phyloP scores from a whole-genome alignment of 1,140 invertebrate genomes.

The Holotrichia oblita region DNA sequence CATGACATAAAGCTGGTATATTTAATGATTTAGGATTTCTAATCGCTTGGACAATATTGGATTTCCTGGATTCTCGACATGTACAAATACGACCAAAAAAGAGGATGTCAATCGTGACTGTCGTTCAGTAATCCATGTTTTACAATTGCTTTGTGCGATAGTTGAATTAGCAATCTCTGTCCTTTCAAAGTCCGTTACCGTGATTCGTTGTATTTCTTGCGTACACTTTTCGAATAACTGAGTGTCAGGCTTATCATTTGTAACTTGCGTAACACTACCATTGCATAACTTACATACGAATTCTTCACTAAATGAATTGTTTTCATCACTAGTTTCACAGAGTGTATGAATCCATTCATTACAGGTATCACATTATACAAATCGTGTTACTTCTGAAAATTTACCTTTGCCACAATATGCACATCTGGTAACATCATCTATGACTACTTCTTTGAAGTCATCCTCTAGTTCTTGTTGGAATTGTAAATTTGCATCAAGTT shows the following conservation, averaged over 20 bases:
- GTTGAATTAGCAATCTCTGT: neutral
- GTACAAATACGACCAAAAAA: too few species aligned
- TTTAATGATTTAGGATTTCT: neutral
- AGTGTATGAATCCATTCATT: conserved; percentile 1
- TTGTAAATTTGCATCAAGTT: too few species aligned
- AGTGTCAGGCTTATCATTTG: neutral
- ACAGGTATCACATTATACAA: neutral
- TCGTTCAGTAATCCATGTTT: neutral
- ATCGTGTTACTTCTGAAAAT: too few species aligned
- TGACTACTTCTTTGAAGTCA: too few species aligned
- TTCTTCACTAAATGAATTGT: neutral
- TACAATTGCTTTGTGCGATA: neutral
- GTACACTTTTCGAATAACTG: neutral
- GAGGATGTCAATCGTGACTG: neutral
- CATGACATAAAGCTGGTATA: neutral
- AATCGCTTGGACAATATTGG: neutral
- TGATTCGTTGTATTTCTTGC: too few species aligned
- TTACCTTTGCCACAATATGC: too few species aligned
- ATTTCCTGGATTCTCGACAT: neutral
- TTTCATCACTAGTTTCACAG: too few species aligned
- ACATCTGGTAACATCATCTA: too few species aligned
- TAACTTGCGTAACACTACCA: neutral
- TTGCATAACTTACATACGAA: neutral
- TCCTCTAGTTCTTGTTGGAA: too few species aligned
- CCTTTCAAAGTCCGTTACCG: neutral